Evolutionary conservation across 2,113 vertebrate genomes (phyloP).

Genomic region (Amphilophus citrinellus): DNA sequence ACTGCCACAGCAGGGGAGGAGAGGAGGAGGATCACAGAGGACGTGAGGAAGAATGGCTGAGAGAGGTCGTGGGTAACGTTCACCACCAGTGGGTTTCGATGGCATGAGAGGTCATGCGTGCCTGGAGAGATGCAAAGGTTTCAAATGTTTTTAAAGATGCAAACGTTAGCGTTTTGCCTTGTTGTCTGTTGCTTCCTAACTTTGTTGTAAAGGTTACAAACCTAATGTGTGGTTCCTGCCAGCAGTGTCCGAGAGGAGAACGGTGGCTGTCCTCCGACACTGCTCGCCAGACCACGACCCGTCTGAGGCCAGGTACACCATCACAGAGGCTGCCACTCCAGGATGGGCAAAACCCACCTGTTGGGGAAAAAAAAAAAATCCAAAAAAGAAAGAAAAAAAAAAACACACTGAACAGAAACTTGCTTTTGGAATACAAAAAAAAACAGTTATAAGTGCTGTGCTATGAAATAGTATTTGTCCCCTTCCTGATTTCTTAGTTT

Average conservation of each 20-base stretch:
- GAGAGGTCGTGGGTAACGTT: conserved; percentile 82
- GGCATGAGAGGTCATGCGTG: conserved; percentile 87
- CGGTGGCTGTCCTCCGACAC: conserved; percentile 78
- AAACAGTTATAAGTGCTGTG: too few species aligned
- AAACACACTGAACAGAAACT: not conserved
- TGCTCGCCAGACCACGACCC: conserved; percentile 79
- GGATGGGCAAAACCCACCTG: conserved; percentile 90
- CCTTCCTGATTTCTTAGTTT: too few species aligned
- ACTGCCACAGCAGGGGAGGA: conserved; percentile 88
- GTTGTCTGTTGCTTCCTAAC: not conserved
- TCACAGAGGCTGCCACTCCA: conserved; percentile 85
- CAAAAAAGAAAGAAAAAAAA: not conserved
- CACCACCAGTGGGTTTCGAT: conserved; percentile 88
- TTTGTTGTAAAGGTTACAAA: not conserved
- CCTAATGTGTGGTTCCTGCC: conserved; percentile 88
- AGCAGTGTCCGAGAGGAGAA: conserved; percentile 83
- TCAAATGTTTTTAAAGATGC: not conserved
- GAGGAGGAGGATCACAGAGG: conserved; percentile 86
- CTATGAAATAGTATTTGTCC: too few species aligned
- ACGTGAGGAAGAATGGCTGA: conserved; percentile 67
- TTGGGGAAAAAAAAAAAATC: not conserved
- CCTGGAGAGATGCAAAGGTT: conserved; percentile 73
- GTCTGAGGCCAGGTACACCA: conserved; percentile 90
- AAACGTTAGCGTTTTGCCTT: not conserved
- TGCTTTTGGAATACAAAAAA: not conserved